phyloP scores from a whole-genome alignment of 2,888 invertebrate species.

The Heliconius ismenius region DNA sequence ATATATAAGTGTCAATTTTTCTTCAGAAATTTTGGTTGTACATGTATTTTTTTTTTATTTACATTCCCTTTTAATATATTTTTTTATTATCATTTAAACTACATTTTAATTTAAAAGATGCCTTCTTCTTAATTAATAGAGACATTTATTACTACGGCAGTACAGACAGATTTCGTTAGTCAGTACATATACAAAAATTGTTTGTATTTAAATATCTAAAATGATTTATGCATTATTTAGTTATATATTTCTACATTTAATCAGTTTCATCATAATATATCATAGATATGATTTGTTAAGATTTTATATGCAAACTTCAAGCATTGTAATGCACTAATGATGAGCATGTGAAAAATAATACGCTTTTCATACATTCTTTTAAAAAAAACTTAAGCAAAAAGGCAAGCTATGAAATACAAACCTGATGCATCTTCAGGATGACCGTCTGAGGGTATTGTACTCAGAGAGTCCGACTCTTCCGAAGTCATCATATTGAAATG shows the following conservation, averaged over 20 bases:
- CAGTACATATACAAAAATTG: neutral
- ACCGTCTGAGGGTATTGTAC: slow-evolving; percentile 67
- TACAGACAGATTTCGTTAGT: neutral
- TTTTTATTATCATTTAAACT: no score
- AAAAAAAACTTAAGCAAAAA: slow-evolving; percentile 19
- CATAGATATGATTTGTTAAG: neutral
- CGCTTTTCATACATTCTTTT: neutral
- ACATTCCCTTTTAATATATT: no score
- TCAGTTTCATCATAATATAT: no score
- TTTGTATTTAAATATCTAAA: neutral
- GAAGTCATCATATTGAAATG: slow-evolving; percentile 64
- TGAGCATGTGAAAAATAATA: slow-evolving; percentile 3
- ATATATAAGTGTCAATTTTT: neutral
- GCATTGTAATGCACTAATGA: slow-evolving; percentile 13
- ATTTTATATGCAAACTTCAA: neutral
- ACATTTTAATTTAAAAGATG: no score
- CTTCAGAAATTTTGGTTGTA: neutral
- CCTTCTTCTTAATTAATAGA: neutral
- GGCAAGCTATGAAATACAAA: slow-evolving; percentile 44
- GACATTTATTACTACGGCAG: neutral
- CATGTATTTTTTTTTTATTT: neutral
- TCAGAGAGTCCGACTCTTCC: slow-evolving; percentile 70
- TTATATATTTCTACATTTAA: no score
- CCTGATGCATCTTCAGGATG: slow-evolving; percentile 71
- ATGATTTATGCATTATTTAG: no score